Evolutionary conservation across 2,113 vertebrate genomes (phyloP).

Genomic region (Oryzias javanicus): DNA sequence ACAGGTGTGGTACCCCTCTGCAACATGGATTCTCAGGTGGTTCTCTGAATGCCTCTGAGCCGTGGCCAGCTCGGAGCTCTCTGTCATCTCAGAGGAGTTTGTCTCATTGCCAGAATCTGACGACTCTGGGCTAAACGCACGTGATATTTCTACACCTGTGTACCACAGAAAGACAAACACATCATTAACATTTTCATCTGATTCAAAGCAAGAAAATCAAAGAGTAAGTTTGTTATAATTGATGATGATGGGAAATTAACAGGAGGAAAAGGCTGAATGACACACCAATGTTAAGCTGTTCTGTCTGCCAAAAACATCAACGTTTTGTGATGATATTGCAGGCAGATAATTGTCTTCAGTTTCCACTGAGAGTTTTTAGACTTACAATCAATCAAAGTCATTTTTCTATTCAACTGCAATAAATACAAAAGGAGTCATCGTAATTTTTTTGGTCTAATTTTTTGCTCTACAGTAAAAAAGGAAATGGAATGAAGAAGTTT

Average conservation of each 20-base stretch:
- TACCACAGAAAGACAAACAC: slow-evolving; percentile 86
- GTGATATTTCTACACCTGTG: slow-evolving; percentile 97
- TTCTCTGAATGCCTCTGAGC: slow-evolving; percentile 93
- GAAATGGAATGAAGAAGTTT: not conserved
- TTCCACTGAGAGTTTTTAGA: too few species aligned
- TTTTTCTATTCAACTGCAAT: too few species aligned
- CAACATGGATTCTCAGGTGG: slow-evolving; percentile 86
- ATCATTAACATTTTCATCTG: slow-evolving; percentile 75
- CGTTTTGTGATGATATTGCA: too few species aligned
- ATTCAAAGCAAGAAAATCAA: slow-evolving; percentile 67
- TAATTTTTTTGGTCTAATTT: too few species aligned
- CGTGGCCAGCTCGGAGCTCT: slow-evolving; percentile 91
- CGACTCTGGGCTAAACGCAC: slow-evolving; percentile 97
- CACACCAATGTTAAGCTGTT: not conserved
- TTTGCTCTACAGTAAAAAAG: not conserved
- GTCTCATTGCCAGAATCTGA: slow-evolving; percentile 99
- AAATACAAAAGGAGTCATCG: too few species aligned
- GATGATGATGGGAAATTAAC: slow-evolving; percentile 1
- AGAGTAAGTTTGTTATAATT: slow-evolving; percentile 51
- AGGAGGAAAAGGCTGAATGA: not conserved
- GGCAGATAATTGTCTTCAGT: too few species aligned
- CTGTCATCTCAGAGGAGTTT: slow-evolving; percentile 99
- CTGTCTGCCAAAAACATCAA: not conserved
- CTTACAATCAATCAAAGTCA: too few species aligned
- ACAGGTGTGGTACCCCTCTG: slow-evolving; percentile 85